Evolutionary conservation across 2,888 invertebrate species (phyloP).

Genomic region (Tanytarsus gracilentus): DNA sequence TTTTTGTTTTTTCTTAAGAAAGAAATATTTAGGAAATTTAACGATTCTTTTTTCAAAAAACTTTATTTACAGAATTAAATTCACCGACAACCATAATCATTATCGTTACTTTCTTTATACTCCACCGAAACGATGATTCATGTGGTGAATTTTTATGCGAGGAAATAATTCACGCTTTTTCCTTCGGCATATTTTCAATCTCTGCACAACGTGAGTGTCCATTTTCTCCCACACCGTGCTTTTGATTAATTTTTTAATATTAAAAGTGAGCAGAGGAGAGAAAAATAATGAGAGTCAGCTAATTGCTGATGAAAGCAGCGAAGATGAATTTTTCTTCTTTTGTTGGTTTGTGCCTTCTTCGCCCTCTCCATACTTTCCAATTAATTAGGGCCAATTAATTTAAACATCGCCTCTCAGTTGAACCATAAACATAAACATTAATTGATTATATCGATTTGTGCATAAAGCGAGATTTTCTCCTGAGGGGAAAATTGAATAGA

Average conservation of each 20-base stretch:
- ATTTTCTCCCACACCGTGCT: neutral
- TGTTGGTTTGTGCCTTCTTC: no score
- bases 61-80: no score
- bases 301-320: neutral
- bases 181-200: neutral
- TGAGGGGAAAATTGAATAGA: no score
- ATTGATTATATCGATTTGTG: neutral
- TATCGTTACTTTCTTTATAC: neutral
- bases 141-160: constrained; percentile 9
- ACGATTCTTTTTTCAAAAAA: no score
- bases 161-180: constrained; percentile 10
- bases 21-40: no score
- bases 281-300: constrained; percentile 5
- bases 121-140: constrained; percentile 2
- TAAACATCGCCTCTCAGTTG: neutral
- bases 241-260: neutral
- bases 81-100: no score
- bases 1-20: no score
- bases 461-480: no score
- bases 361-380: neutral
- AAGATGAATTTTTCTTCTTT: no score
- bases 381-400: constrained; percentile 14
- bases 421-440: constrained; percentile 1
- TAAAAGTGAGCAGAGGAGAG: no score
- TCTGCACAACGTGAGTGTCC: no score